Conservation (phyloP, 2,888 invertebrate species). For the Cephus runcator region DNA sequence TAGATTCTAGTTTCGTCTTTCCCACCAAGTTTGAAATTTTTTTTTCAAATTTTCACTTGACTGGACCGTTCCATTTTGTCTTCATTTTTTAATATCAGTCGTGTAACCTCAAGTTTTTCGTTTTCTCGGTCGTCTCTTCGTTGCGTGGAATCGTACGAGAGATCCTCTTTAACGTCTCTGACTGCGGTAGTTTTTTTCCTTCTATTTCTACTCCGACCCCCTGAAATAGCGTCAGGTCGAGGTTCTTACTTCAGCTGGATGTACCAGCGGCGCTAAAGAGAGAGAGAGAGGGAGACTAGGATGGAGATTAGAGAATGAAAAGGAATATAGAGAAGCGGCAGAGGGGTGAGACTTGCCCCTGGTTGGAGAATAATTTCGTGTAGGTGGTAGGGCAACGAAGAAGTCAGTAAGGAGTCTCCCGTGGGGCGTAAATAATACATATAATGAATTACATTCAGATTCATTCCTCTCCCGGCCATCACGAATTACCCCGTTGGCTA, state of each 20-base stretch:
- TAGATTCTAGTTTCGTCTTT: neutral
- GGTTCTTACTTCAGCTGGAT: neutral
- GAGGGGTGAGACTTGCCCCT: too few species aligned
- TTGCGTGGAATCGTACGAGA: neutral
- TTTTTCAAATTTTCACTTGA: neutral
- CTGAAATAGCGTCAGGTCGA: neutral
- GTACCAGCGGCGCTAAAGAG: neutral
- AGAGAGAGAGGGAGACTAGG: neutral
- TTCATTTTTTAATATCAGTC: neutral
- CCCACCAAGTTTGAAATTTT: neutral
- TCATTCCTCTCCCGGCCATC: neutral
- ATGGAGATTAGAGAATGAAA: neutral
- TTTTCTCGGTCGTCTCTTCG: neutral
- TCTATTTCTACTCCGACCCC: neutral
- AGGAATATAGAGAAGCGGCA: neutral
- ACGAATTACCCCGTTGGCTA: neutral
- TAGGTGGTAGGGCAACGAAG: neutral
- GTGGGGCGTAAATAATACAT: neutral
- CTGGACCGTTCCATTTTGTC: neutral
- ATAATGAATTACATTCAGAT: neutral
- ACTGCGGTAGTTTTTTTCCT: neutral
- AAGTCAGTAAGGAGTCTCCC: neutral
- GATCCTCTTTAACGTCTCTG: neutral
- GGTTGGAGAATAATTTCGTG: neutral
- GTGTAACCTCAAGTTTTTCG: neutral